Base-by-base conservation (phyloP, 2,797 vertebrate species). In the Mormyrops boulengeri region DNA sequence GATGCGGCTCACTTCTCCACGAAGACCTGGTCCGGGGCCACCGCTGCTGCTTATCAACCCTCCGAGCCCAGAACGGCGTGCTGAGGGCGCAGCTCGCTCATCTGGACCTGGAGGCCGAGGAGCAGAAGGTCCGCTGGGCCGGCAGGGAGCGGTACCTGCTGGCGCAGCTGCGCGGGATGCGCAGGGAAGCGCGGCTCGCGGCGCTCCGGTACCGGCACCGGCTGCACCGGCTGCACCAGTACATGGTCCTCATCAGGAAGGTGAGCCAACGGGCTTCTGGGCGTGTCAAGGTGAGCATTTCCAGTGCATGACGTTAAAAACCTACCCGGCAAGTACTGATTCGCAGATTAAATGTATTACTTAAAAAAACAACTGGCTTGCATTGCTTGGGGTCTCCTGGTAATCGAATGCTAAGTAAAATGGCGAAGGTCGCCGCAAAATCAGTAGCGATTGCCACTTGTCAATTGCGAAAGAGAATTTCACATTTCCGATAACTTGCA, bases 151-250 rank as follows among this genome's bases (percentile, higher is more conserved):
- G 93, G 89, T 53, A 91, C 34, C 94, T 96, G 66, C 38, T 94
- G 19, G 94, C 93, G 44, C 95, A 94, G 93, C 94, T 96, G 90
- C 92, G 94, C 38, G 89, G 94, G 19, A 94, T 96, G 91, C 96
- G 95, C 93, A 94, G 89, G 89, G 91, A 96, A 89, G 94, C 93
- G 91, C 93, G 95, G 57, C 57, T 62, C n/a, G 90, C 94, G 12
- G 95, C 95, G 1, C 93, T 95, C 26, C 88, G 90, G 90, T 94
- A 95, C 92, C 96, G 95, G 88, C 91, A 92, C 26, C 96, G 94
- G 19, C 93, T 97, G 88, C 91, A 92, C 26, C 96, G 94, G 19
- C 93, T 97, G 89, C 94, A 94, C 55, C 94, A 93, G 7, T 94
- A 96, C 93, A 91, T 95, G 92, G 89, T 94, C 92, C 95, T 93